Evolutionary conservation across 2,888 invertebrate genomes (phyloP), one percentile per base, ranked within the genome.

Genomic region (Macrosoma leucophasiata): DNA sequence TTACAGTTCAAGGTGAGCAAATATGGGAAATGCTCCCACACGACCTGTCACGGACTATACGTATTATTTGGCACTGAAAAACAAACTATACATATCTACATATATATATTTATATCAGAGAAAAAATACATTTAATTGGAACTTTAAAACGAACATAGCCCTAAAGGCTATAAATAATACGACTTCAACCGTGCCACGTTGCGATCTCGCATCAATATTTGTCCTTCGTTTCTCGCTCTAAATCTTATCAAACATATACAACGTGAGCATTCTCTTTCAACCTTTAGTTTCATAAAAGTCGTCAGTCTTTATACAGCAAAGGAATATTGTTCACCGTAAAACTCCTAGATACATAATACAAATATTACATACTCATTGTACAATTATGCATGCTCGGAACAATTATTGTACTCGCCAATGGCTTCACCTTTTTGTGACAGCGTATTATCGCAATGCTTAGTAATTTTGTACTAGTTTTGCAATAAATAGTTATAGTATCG

Each of bases 51-150:
- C 45, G 52, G 52, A 54, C 50, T 41, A 53, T 40, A 54, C 51
- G 42, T 55, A 61, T 48, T 61, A 62, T 66, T 68, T 68, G 67
- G 67, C 67, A 68, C 68, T 62, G 58, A 53, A 54, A n/a, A 55
- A 55, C 46, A 49, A 56, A 52, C 28, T 30, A 39, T 37, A 37
- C 33, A 35, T n/a, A n/a, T n/a, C n/a, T n/a, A n/a, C n/a, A n/a
- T n/a, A n/a, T n/a, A n/a, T n/a, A n/a, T n/a, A n/a, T n/a, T n/a
- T n/a, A n/a, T n/a, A n/a, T n/a, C n/a, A n/a, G n/a, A n/a, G n/a
- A n/a, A n/a, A n/a, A n/a, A n/a, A n/a, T n/a, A n/a, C n/a, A n/a
- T n/a, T n/a, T n/a, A n/a, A n/a, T n/a, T n/a, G n/a, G n/a, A n/a
- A n/a, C n/a, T n/a, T n/a, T n/a, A n/a, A n/a, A n/a, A n/a, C n/a